A percentile compares a stretch with the other conserved stretches of the same genome.
Evolutionary conservation across 1,140 invertebrate species (phyloP).

Genomic region (Adelges cooleyi): DNA sequence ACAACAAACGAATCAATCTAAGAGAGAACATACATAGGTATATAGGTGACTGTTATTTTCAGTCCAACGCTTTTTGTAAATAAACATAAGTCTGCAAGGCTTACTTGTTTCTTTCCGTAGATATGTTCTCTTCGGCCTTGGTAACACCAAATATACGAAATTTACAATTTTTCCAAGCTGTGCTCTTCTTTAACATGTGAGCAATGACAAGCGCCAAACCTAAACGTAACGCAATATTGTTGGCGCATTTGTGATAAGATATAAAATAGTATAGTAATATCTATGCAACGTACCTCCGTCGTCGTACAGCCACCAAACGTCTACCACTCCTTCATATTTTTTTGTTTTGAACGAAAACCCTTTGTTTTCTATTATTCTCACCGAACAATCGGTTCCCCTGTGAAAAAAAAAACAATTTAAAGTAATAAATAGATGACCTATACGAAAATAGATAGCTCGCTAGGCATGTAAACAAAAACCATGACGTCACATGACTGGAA

Average conservation of each 20-base stretch:
- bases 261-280: no score
- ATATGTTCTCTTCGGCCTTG: constrained; percentile 32
- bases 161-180: constrained; percentile 20
- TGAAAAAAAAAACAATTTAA: no score
- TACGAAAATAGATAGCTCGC: no score
- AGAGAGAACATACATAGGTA: neutral
- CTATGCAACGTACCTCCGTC: constrained; percentile 43
- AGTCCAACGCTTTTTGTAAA: neutral
- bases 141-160: constrained; percentile 27
- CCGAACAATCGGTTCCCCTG: no score
- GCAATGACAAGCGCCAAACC: constrained; percentile 16
- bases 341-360: constrained; percentile 39
- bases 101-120: constrained; percentile 30
- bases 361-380: no score
- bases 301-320: constrained; percentile 63
- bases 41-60: neutral
- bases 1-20: constrained; percentile 1
- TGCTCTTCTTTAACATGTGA: constrained; percentile 16
- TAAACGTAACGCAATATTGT: no score
- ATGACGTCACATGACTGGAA: no score
- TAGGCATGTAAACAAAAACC: no score
- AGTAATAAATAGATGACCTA: no score
- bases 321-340: constrained; percentile 45
- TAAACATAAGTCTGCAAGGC: neutral
- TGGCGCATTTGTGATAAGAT: no score